phyloP scores from a whole-genome alignment of 2,888 invertebrate species.

The Diarsia mendica region DNA sequence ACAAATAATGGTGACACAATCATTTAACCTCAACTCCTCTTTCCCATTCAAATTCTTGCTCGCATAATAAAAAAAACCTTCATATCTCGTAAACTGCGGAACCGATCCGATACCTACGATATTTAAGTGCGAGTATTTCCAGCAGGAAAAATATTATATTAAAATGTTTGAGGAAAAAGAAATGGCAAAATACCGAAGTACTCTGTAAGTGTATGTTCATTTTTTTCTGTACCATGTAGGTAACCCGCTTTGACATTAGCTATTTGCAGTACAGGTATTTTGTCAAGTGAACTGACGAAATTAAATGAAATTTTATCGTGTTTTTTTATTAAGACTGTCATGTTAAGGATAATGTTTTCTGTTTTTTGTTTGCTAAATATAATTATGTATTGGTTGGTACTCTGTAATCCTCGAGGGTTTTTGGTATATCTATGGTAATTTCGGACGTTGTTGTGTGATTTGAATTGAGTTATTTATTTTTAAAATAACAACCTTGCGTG shows the following conservation, averaged over 20 bases:
- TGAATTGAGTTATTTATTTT: background rate
- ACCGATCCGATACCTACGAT: slow-evolving; percentile 23
- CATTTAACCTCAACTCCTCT: background rate
- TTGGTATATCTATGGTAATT: background rate
- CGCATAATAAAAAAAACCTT: slow-evolving; percentile 20
- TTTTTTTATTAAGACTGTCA: background rate
- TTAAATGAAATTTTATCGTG: slow-evolving; percentile 13
- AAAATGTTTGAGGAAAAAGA: slow-evolving; percentile 40
- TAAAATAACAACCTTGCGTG: background rate
- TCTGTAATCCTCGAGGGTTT: background rate
- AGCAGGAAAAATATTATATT: slow-evolving; percentile 40
- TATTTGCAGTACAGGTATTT: slow-evolving; percentile 50
- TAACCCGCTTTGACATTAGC: slow-evolving; percentile 30
- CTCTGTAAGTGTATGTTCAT: slow-evolving; percentile 31
- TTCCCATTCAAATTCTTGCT: background rate
- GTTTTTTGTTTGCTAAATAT: background rate
- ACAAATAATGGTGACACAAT: background rate
- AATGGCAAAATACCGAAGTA: slow-evolving; percentile 22
- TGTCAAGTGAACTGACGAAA: slow-evolving; percentile 28
- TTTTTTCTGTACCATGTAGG: slow-evolving; percentile 33
- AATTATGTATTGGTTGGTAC: background rate
- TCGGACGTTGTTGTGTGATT: background rate
- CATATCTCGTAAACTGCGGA: slow-evolving; percentile 26
- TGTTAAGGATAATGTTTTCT: background rate
- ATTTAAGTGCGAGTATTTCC: slow-evolving; percentile 26